Evolutionary conservation across 2,113 vertebrate species (phyloP).

Genomic region (Apeltes quadracus): DNA sequence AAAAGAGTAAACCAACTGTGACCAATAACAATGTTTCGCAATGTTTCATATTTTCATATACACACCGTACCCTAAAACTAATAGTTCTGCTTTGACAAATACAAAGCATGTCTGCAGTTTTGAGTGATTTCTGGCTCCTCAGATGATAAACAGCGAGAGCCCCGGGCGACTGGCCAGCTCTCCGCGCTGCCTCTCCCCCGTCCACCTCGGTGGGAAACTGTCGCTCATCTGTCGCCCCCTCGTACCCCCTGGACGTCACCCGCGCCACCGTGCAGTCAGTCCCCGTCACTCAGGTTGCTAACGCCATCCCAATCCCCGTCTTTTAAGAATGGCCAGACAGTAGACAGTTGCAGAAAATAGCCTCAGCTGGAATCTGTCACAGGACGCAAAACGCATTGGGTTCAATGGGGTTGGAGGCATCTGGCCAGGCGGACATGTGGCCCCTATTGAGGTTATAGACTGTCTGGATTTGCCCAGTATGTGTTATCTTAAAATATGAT

Average conservation of each 20-base stretch:
- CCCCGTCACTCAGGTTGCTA: constrained; percentile 45
- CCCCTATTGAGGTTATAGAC: constrained; percentile 63
- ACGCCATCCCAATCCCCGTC: constrained; percentile 44
- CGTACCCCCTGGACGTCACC: constrained; percentile 45
- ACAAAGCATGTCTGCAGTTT: constrained; percentile 30
- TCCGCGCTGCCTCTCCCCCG: constrained; percentile 3
- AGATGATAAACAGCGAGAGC: constrained; percentile 39
- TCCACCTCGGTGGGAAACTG: constrained; percentile 41
- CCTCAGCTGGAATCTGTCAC: constrained; percentile 72
- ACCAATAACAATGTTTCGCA: not conserved
- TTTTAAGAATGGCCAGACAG: constrained; percentile 67
- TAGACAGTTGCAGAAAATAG: constrained; percentile 76
- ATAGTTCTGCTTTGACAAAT: constrained; percentile 1
- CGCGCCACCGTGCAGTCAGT: constrained; percentile 41
- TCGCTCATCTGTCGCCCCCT: constrained; percentile 59
- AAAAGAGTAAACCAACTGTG: not conserved
- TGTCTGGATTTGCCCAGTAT: constrained; percentile 42
- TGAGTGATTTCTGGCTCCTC: constrained; percentile 18
- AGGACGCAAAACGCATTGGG: constrained; percentile 58
- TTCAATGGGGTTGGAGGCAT: constrained; percentile 60
- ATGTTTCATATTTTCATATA: not conserved
- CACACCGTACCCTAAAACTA: not conserved
- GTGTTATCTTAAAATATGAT: constrained; percentile 49
- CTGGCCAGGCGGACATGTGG: constrained; percentile 61
- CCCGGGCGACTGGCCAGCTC: constrained; percentile 11